A percentile compares a stretch with the other conserved stretches of the same genome.
Conservation (phyloP, 2,888 invertebrate species). For the Agriopis aurantiaria region DNA sequence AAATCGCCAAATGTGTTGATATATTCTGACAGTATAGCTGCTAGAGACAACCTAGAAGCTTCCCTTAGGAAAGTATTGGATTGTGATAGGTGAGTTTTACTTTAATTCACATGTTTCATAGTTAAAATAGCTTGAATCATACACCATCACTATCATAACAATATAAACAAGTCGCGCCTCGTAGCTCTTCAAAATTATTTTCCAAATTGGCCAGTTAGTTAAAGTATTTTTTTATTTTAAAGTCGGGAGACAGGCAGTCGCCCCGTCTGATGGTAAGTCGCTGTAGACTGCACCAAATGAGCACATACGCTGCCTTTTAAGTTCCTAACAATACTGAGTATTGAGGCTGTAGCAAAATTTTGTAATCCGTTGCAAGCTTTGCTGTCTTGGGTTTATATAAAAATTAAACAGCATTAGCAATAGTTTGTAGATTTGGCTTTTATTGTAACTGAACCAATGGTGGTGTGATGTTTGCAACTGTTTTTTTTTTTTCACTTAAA, state of each 20-base stretch:
- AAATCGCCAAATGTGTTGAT: constrained; percentile 94
- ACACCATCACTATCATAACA: constrained; percentile 43
- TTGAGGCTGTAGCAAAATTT: constrained; percentile 7
- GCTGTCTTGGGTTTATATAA: constrained; percentile 12
- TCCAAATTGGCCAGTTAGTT: constrained; percentile 44
- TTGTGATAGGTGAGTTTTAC: constrained; percentile 88
- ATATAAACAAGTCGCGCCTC: constrained; percentile 37
- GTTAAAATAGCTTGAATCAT: constrained; percentile 41
- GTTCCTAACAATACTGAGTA: constrained; percentile 12
- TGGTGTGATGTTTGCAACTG: constrained; percentile 2
- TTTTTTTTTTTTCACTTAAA: neutral
- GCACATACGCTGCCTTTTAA: constrained; percentile 27
- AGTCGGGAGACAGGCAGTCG: constrained; percentile 50
- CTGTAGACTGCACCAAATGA: constrained; percentile 40
- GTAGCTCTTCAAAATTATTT: constrained; percentile 40
- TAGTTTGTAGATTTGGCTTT: constrained; percentile 26
- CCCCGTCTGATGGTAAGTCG: constrained; percentile 51
- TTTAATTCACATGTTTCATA: constrained; percentile 17
- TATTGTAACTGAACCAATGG: constrained; percentile 3
- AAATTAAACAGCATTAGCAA: constrained; percentile 15
- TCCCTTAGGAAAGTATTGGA: constrained; percentile 90
- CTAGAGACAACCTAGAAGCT: constrained; percentile 90
- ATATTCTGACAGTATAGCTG: constrained; percentile 91
- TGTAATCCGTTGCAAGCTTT: constrained; percentile 18
- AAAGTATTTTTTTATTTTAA: constrained; percentile 45